Conservation (phyloP, 2,797 vertebrate genomes). For the Lutjanus campechanus region DNA sequence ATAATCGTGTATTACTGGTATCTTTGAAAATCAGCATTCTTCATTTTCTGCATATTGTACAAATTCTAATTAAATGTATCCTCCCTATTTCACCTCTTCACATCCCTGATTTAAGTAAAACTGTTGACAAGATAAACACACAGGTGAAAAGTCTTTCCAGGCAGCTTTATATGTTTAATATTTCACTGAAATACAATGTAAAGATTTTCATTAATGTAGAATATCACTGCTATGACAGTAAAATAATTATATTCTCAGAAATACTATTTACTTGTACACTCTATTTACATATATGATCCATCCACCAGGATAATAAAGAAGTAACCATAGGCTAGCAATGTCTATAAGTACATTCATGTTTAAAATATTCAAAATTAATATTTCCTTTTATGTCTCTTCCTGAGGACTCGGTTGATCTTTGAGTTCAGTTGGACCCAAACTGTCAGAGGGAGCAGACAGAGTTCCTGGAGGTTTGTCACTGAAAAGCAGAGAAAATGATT, state of each 20-base stretch:
- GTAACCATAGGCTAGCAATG: constrained; percentile 29
- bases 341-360: constrained; percentile 27
- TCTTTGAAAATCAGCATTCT: constrained; percentile 6
- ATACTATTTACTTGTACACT: constrained; percentile 61
- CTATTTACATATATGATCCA: constrained; percentile 71
- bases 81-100: neutral
- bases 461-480: constrained; percentile 79
- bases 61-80: neutral
- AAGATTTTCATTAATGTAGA: constrained; percentile 25
- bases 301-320: constrained; percentile 32
- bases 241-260: constrained; percentile 65
- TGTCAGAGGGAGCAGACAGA: constrained; percentile 52
- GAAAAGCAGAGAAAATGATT: constrained; percentile 49
- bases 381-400: constrained; percentile 77
- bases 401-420: constrained; percentile 82
- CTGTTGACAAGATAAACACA: constrained; percentile 4
- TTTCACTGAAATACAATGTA: constrained; percentile 51
- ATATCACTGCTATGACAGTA: constrained; percentile 53
- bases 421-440: constrained; percentile 60
- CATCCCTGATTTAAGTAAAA: neutral
- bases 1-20: neutral
- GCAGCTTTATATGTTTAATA: constrained; percentile 40
- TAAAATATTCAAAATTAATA: constrained; percentile 31
- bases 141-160: neutral
- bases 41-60: neutral